Evolutionary conservation across 2,113 vertebrate species (phyloP).

Genomic region (Saccopteryx bilineata): DNA sequence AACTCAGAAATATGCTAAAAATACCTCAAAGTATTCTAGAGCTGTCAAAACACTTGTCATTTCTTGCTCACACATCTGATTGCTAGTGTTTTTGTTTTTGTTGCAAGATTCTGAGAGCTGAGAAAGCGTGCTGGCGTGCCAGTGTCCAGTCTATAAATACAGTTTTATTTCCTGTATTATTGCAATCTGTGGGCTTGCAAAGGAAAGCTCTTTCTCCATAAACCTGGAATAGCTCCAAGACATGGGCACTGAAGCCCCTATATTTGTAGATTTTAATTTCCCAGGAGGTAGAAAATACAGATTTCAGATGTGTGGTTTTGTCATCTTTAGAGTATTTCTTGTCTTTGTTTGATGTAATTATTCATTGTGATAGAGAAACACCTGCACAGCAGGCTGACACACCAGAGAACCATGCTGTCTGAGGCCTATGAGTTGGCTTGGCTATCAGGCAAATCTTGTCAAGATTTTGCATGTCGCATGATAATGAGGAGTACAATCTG

Average conservation of each 20-base stretch:
- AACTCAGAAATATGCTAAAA: conserved; percentile 90
- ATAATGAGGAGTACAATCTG: conserved; percentile 56
- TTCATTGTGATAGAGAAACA: conserved; percentile 75
- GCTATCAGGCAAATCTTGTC: conserved; percentile 55
- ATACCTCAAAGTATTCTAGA: conserved; percentile 89
- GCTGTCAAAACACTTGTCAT: conserved; percentile 89
- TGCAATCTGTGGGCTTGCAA: conserved; percentile 38
- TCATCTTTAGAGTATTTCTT: conserved; percentile 72
- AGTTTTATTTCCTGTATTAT: conserved; percentile 75
- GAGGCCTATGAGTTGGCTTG: conserved; percentile 16
- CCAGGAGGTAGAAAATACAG: conserved; percentile 62
- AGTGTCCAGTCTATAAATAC: conserved; percentile 75
- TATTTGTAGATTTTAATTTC: conserved; percentile 83
- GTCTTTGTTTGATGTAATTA: conserved; percentile 78
- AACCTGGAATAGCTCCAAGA: conserved; percentile 79
- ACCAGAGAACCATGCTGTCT: conserved; percentile 13
- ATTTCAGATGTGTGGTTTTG: conserved; percentile 77
- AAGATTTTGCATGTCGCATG: conserved; percentile 44
- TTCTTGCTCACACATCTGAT: conserved; percentile 86
- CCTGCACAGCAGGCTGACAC: conserved; percentile 6
- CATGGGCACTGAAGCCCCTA: conserved; percentile 76
- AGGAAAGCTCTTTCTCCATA: conserved; percentile 75
- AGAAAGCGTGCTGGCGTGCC: conserved; percentile 69
- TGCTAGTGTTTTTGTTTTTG: conserved; percentile 87
- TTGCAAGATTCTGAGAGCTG: conserved; percentile 81